These are phyloP conservation scores for Staurois parvus DNA, from an alignment of 2,797 vertebrate species.

Conservation along the genomic window DNA sequence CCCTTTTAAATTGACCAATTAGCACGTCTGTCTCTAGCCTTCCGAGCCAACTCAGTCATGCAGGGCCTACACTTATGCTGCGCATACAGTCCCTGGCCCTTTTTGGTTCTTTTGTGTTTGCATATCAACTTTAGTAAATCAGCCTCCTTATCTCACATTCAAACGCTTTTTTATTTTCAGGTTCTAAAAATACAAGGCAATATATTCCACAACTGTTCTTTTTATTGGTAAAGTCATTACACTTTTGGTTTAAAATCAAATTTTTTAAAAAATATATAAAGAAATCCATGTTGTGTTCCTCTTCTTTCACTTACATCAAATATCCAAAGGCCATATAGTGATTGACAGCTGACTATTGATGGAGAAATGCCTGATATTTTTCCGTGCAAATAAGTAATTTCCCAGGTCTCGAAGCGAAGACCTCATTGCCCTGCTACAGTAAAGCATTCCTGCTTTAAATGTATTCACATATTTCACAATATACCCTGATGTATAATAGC, in stretches of 20 bases:
- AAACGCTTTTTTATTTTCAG: too few relatives aligned
- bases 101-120: too few relatives aligned
- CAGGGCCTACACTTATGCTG: too few relatives aligned
- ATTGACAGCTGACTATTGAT: background rate
- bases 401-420: background rate
- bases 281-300: background rate
- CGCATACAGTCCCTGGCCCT: too few relatives aligned
- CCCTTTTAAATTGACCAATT: too few relatives aligned
- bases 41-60: too few relatives aligned
- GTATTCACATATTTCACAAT: constrained; percentile 59
- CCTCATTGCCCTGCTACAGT: constrained; percentile 21
- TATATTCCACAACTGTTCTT: background rate
- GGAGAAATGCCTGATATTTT: constrained; percentile 1
- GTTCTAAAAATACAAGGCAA: background rate
- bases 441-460: constrained; percentile 42
- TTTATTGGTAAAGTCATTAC: background rate
- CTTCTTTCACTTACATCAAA: background rate
- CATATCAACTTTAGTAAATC: too few relatives aligned
- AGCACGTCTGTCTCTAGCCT: too few relatives aligned
- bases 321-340: background rate
- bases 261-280: background rate
- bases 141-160: too few relatives aligned
- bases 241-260: background rate
- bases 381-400: constrained; percentile 2
- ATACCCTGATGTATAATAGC: constrained; percentile 60